Evolutionary conservation across 2,113 vertebrate genomes (phyloP).

Genomic region (Taxidea taxus): DNA sequence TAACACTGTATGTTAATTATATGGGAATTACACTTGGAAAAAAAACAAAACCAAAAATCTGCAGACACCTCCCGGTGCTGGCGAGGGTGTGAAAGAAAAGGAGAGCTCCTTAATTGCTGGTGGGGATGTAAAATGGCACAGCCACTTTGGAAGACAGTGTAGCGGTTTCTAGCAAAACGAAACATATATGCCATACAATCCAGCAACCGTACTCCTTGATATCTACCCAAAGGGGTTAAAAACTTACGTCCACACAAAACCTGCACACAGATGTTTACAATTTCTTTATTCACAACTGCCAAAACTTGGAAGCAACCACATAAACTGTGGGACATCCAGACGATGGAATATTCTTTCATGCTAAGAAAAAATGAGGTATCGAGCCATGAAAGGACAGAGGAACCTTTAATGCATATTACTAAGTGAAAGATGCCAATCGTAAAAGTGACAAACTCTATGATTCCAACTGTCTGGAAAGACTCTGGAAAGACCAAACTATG

Average conservation of each 20-base stretch:
- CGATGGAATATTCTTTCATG: not conserved
- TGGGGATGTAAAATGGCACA: not conserved
- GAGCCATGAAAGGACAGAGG: not conserved
- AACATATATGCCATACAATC: not conserved
- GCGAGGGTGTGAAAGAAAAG: not conserved
- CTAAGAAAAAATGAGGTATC: not conserved
- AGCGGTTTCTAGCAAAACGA: not conserved
- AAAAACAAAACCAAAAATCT: not conserved
- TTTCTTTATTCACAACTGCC: not conserved
- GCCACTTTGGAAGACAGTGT: not conserved
- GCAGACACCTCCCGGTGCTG: not conserved
- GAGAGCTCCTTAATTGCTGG: not conserved
- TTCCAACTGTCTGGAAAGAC: not conserved
- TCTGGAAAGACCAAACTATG: not conserved
- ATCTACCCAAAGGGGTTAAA: not conserved
- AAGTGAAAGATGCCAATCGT: not conserved
- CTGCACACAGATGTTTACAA: not conserved
- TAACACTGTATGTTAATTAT: not conserved
- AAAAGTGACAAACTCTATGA: not conserved
- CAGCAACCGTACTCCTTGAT: not conserved
- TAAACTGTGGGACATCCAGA: not conserved
- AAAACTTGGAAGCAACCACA: not conserved
- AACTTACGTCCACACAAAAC: not conserved
- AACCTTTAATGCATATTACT: not conserved
- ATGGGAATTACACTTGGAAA: not conserved